Conservation (phyloP, 35 echinoderm and acorn worm genomes). For the Apostichopus parvimensis region DNA sequence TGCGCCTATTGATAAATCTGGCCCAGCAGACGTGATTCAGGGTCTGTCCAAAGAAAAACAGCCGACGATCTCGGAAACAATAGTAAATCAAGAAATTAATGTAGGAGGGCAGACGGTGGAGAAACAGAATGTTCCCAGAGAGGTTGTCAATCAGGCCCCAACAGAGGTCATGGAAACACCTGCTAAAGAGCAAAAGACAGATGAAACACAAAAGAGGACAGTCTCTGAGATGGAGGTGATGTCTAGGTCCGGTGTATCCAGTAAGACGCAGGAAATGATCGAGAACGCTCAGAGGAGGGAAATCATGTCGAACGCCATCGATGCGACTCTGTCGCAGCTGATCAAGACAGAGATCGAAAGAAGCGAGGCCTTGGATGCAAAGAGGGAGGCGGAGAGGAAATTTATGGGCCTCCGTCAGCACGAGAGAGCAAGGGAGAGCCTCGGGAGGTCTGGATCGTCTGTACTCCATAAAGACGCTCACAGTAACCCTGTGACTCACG, state of each 20-base stretch:
- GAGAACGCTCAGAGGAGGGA: conserved; percentile 17
- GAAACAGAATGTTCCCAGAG: neutral
- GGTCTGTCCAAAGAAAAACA: neutral
- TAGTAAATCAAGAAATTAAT: neutral
- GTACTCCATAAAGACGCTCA: neutral
- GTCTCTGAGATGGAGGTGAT: neutral
- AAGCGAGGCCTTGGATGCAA: conserved; percentile 42
- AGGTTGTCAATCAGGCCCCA: neutral
- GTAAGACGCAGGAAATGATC: conserved; percentile 19
- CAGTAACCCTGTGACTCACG: neutral
- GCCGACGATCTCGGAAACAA: neutral
- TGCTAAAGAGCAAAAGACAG: neutral
- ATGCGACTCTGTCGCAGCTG: conserved; percentile 24
- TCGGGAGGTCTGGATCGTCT: neutral
- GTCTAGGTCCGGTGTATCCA: conserved; percentile 8
- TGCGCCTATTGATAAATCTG: neutral
- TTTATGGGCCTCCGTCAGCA: neutral
- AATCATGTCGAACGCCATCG: conserved; percentile 24
- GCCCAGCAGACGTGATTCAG: neutral
- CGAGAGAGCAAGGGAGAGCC: neutral
- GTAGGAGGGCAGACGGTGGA: neutral
- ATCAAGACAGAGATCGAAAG: conserved; percentile 39
- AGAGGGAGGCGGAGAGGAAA: conserved; percentile 29
- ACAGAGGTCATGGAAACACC: neutral
- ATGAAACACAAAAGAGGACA: neutral